phyloP scores from a whole-genome alignment of 2,888 invertebrate genomes.

The Drosophila greeni region DNA sequence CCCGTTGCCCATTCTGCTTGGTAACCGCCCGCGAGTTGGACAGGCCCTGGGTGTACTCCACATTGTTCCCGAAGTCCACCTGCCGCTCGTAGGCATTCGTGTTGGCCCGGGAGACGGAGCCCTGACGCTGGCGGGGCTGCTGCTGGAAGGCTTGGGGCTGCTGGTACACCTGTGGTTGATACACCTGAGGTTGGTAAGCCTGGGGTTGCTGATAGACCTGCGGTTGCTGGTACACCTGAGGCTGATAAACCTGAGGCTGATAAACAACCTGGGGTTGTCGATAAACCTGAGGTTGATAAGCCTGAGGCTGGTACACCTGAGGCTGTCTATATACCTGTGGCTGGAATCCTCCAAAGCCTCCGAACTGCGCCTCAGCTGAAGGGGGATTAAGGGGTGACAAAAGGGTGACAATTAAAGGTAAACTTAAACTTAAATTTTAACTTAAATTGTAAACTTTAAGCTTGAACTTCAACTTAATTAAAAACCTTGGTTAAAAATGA shows the following conservation, averaged over 20 bases:
- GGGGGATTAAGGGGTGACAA: no score
- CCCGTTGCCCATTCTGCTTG: conserved; percentile 66
- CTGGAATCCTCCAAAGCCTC: conserved; percentile 34
- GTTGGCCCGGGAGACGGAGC: conserved; percentile 69
- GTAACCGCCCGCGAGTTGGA: conserved; percentile 73
- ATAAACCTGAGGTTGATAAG: neutral
- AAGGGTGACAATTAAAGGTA: neutral
- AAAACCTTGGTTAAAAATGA: no score
- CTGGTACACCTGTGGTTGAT: conserved; percentile 26
- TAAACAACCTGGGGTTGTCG: conserved; percentile 3
- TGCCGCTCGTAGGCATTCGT: conserved; percentile 70
- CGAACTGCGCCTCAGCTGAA: conserved; percentile 60
- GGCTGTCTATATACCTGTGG: conserved; percentile 16
- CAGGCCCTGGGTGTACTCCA: conserved; percentile 62
- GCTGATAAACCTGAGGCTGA: conserved; percentile 18
- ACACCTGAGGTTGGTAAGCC: conserved; percentile 18
- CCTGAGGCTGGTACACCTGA: conserved; percentile 22
- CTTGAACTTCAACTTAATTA: no score
- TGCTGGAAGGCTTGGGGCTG: conserved; percentile 13
- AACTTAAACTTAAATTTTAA: neutral
- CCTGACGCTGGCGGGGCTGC: conserved; percentile 42
- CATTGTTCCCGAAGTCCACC: conserved; percentile 61
- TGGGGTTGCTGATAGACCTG: conserved; percentile 16
- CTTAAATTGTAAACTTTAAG: no score
- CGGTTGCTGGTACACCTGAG: conserved; percentile 17